These are phyloP conservation scores for Canis aureus DNA, from an alignment of 2,113 vertebrate genomes.

Conservation along the genomic window DNA sequence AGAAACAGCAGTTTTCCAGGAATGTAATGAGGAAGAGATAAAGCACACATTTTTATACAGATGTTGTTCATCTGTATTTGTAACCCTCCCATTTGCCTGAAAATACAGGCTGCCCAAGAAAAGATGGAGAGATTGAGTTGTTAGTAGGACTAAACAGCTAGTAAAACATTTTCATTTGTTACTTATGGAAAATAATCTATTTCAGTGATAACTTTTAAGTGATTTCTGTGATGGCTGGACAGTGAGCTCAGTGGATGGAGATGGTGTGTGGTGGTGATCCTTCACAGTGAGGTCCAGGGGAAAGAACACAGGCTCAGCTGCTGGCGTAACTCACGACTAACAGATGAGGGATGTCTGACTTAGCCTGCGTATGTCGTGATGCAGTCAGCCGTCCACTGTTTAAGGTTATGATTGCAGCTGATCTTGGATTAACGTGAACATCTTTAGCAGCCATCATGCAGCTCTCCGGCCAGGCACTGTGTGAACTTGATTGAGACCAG, in stretches of 20 bases:
- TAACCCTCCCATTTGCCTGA: background rate
- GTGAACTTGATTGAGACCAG: conserved; percentile 57
- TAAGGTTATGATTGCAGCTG: conserved; percentile 45
- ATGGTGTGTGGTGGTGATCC: background rate
- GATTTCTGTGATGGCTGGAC: background rate
- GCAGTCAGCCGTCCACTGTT: conserved; percentile 27
- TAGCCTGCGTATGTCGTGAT: background rate
- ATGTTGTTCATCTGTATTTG: background rate
- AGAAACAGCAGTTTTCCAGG: background rate
- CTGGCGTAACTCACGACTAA: background rate
- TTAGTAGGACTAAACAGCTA: background rate
- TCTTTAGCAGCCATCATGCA: conserved; percentile 27
- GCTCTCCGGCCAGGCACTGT: background rate
- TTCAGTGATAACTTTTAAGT: conserved; percentile 26
- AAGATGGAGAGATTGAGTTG: background rate
- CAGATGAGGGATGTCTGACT: conserved; percentile 29
- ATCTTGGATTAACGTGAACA: conserved; percentile 28
- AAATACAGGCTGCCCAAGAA: background rate
- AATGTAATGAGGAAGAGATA: background rate
- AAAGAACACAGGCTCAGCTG: background rate
- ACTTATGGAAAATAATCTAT: conserved; percentile 23
- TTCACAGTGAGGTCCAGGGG: background rate
- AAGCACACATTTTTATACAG: background rate
- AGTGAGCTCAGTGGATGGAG: background rate
- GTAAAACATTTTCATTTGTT: conserved; percentile 59